A percentile compares a stretch with the other conserved stretches of the same genome.
Conservation (phyloP, 2,113 vertebrate genomes). For the Sander lucioperca region DNA sequence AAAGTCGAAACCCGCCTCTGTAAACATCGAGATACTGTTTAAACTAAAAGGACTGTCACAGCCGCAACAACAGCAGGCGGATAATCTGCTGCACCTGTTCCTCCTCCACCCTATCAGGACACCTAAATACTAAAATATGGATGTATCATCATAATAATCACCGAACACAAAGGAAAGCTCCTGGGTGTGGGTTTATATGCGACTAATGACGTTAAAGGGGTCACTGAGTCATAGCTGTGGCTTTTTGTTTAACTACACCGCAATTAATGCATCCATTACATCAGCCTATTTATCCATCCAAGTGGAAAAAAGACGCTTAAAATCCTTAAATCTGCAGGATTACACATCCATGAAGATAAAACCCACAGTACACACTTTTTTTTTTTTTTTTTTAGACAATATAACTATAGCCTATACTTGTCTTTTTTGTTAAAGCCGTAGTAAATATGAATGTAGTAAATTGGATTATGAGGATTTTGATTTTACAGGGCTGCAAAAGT, state of each 20-base stretch:
- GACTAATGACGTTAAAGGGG: constrained; percentile 13
- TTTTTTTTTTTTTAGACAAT: not conserved
- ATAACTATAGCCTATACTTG: not conserved
- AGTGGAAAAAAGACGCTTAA: not conserved
- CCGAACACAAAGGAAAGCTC: not conserved
- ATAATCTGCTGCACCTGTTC: constrained; percentile 75
- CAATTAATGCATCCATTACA: constrained; percentile 16
- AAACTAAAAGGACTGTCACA: constrained; percentile 7
- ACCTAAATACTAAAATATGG: constrained; percentile 2
- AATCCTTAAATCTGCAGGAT: constrained; percentile 4
- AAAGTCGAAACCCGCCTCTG: not conserved
- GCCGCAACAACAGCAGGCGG: constrained; percentile 39
- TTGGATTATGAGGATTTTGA: not conserved
- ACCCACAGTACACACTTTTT: constrained; percentile 6
- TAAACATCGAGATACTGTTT: constrained; percentile 36
- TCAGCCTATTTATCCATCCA: not conserved
- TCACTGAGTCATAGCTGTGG: not conserved
- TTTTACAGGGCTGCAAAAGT: not conserved
- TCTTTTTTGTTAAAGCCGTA: too few relatives aligned
- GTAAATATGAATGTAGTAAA: not conserved
- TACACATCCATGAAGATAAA: constrained; percentile 16
- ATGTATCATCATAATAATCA: not conserved
- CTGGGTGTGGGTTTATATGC: not conserved
- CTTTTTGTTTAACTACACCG: not conserved
- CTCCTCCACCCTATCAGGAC: not conserved